These are phyloP conservation scores for Notothenia coriiceps DNA, from an alignment of 2,113 vertebrate genomes.

Conservation along the genomic window DNA sequence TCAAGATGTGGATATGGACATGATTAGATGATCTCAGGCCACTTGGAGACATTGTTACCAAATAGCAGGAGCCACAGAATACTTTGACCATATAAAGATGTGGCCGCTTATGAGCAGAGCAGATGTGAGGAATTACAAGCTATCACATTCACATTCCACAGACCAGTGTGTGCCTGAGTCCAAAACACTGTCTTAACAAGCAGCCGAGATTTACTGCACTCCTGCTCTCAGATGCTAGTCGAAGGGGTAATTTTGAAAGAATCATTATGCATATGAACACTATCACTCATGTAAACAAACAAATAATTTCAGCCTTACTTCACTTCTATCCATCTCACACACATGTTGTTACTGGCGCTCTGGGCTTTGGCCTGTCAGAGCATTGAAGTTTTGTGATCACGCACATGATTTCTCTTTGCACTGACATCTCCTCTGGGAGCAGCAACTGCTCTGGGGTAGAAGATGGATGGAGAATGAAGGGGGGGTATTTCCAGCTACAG, in stretches of 20 bases:
- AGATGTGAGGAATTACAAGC: conserved; percentile 74
- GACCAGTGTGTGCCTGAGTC: conserved; percentile 36
- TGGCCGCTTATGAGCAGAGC: conserved; percentile 61
- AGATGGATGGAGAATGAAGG: conserved; percentile 35
- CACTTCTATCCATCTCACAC: conserved; percentile 8
- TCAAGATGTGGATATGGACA: conserved; percentile 39
- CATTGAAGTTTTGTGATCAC: conserved; percentile 35
- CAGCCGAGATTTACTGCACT: conserved; percentile 52
- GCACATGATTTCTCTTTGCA: conserved; percentile 57
- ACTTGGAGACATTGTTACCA: conserved; percentile 44
- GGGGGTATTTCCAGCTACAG: conserved; percentile 30
- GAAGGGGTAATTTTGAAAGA: conserved; percentile 27
- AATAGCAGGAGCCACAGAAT: conserved; percentile 56
- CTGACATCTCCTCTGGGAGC: conserved; percentile 53
- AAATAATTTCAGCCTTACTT: conserved; percentile 18
- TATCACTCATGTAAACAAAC: conserved; percentile 32
- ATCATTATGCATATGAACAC: conserved; percentile 17
- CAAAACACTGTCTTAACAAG: conserved; percentile 62
- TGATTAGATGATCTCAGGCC: conserved; percentile 59
- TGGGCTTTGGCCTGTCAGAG: conserved; percentile 41
- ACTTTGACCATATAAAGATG: conserved; percentile 75
- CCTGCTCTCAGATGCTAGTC: conserved; percentile 34
- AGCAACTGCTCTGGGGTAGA: conserved; percentile 20
- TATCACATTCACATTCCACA: conserved; percentile 68
- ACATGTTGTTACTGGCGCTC: conserved; percentile 9